Base-by-base conservation (phyloP, 2,797 vertebrate species). In the Hydrolagus colliei region DNA sequence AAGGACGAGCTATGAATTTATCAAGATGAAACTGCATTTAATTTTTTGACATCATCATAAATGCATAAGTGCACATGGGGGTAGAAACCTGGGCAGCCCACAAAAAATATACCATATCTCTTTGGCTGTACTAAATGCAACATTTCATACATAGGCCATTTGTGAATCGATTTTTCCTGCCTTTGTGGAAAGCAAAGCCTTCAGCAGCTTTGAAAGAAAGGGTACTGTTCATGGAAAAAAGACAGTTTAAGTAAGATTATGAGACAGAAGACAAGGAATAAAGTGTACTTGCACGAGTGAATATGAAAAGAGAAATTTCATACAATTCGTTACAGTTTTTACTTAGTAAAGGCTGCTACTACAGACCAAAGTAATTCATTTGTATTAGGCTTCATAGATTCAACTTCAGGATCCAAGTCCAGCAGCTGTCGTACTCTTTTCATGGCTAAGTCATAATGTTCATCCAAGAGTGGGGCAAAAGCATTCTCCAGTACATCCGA, bases 401-500 rank as follows among this genome's bases (percentile, higher is more conserved):
- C 97, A 1, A 94, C 95, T 90, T 99, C 97, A 0, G 97, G 97
- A 91, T 99, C 97, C 91, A 98, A 92, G 91, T 99, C 97, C 61
- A 98, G 93, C 67, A 99, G 94, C 91, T 96, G 96, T 75, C 96
- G 93, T 88, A 98, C 97, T 90, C 97, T 95, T 92, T 97, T 98
- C 93, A 97, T 98, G 90, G 97, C 97, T 90, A 98, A 91, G 91
- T 98, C 96, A 20, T 99, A 98, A 89, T 97, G 97, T 90, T 98
- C 96, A 1, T 98, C 97, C 90, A 98, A 89, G 76, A 98, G 95
- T 0, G 97, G 97, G 1, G 97, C 96, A 16, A 99, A 99, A 52
- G 97, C 97, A 27, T 98, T 99, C 92, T 98, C 97, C 90, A 98
- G 93, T 85, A 98, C 97, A 72, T 99, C 97, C 0, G 97, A 98